Evolutionary conservation across 1,140 invertebrate species (phyloP).

Genomic region (Sminthurides bifidus): DNA sequence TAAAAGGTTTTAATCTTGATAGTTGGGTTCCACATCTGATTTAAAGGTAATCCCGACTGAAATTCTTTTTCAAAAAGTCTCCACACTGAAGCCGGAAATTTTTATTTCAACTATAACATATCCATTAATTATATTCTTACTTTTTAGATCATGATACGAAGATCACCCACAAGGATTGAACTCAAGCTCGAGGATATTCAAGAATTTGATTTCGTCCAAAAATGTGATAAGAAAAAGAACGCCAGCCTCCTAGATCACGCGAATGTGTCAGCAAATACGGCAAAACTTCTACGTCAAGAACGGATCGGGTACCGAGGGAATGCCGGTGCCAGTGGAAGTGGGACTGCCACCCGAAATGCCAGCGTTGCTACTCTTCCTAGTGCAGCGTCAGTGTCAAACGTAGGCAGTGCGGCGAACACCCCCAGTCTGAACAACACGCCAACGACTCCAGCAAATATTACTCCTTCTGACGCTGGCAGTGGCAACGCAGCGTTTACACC

Average conservation of each 20-base stretch:
- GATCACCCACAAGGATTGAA: conserved; percentile 60
- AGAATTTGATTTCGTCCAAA: conserved; percentile 48
- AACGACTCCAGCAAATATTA: background rate
- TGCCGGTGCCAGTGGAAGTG: background rate
- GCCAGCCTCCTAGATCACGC: background rate
- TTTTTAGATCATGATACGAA: conserved; percentile 50
- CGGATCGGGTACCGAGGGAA: background rate
- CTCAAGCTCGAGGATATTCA: conserved; percentile 60
- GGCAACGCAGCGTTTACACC: background rate
- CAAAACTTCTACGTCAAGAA: conserved; percentile 1
- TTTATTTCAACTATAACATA: no score
- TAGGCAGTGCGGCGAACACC: background rate
- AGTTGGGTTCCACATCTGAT: no score
- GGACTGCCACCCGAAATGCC: background rate
- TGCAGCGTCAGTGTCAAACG: background rate
- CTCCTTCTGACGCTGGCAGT: background rate
- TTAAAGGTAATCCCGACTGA: no score
- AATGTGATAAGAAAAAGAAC: conserved; percentile 30
- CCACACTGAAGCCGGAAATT: no score
- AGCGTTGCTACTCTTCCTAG: background rate
- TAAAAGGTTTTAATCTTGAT: no score
- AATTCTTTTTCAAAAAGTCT: no score
- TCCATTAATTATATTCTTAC: no score
- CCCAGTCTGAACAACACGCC: background rate
- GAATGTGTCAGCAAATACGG: background rate